A percentile compares a stretch with the other conserved stretches of the same genome.
phyloP scores from a whole-genome alignment of 2,888 invertebrate species.

The Druceiella hillmani region DNA sequence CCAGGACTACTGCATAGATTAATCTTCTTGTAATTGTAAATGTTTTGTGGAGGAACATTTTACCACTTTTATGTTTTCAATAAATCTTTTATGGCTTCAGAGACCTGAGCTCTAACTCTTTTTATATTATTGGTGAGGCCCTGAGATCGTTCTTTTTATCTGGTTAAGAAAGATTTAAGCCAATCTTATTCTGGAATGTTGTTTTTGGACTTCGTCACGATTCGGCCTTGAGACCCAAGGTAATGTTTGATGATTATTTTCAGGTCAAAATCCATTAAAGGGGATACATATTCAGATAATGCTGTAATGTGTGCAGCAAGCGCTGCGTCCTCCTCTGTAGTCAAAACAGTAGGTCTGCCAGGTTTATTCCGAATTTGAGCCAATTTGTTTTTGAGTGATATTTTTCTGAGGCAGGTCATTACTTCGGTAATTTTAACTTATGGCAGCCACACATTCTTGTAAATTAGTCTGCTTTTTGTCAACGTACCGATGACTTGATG shows the following conservation, averaged over 20 bases:
- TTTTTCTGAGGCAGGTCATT: too few relatives aligned
- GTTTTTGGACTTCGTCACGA: conserved; percentile 20
- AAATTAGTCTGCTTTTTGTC: too few relatives aligned
- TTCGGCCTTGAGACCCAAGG: conserved; percentile 16
- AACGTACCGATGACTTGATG: too few relatives aligned
- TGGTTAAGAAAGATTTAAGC: conserved; percentile 19
- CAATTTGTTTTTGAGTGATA: too few relatives aligned
- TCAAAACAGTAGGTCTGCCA: conserved; percentile 21
- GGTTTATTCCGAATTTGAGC: too few relatives aligned
- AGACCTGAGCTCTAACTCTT: conserved; percentile 19
- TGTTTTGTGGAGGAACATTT: conserved; percentile 22
- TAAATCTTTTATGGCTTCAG: conserved; percentile 19
- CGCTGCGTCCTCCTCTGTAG: conserved; percentile 22
- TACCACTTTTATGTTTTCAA: conserved; percentile 19
- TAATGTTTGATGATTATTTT: conserved; percentile 20
- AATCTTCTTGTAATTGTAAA: conserved; percentile 31
- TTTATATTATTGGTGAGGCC: conserved; percentile 22
- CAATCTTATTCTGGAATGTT: conserved; percentile 26
- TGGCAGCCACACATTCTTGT: too few relatives aligned
- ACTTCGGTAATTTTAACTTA: too few relatives aligned
- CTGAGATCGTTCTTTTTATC: conserved; percentile 16
- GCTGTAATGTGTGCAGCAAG: conserved; percentile 20
- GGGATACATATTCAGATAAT: conserved; percentile 24
- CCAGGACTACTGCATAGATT: conserved; percentile 30
- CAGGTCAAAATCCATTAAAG: conserved; percentile 20